Evolutionary conservation across 2,113 vertebrate genomes (phyloP).

Genomic region (Scolopax mira): DNA sequence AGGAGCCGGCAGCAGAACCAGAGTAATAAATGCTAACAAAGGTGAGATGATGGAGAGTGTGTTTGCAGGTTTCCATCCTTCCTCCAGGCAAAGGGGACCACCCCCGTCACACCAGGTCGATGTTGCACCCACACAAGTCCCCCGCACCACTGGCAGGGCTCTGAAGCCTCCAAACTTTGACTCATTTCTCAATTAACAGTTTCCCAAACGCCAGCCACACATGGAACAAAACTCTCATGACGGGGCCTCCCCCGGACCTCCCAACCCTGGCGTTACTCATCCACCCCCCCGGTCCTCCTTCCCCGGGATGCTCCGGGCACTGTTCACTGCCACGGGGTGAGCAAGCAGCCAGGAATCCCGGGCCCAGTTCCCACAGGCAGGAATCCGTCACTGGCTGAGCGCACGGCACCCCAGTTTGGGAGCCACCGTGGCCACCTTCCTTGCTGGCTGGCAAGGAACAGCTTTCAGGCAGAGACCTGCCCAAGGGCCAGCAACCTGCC

Average conservation of each 20-base stretch:
- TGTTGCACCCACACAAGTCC: neutral
- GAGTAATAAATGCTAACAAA: neutral
- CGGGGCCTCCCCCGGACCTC: neutral
- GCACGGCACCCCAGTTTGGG: neutral
- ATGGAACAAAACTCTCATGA: conserved; percentile 38
- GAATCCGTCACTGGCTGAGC: neutral
- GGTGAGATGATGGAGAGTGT: neutral
- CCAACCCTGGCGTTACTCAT: neutral
- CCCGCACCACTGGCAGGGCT: neutral
- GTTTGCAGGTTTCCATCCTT: neutral
- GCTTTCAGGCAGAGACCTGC: neutral
- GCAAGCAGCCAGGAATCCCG: conserved; percentile 24
- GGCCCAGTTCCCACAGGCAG: neutral
- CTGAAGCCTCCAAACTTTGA: conserved; percentile 17
- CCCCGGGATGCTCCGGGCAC: neutral
- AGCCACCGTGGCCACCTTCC: neutral
- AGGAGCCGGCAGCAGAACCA: neutral
- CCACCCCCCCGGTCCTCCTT: neutral
- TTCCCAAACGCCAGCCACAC: neutral
- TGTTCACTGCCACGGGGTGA: neutral
- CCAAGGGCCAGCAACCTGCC: neutral
- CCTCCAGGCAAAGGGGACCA: neutral
- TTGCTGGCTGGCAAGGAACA: accelerated
- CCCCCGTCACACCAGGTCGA: accelerated
- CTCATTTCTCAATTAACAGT: conserved; percentile 49